Percentiles rank a stretch among this genome's conserved stretches.
Evolutionary conservation across 2,113 vertebrate species (phyloP).

Genomic region (Mirza zaza): DNA sequence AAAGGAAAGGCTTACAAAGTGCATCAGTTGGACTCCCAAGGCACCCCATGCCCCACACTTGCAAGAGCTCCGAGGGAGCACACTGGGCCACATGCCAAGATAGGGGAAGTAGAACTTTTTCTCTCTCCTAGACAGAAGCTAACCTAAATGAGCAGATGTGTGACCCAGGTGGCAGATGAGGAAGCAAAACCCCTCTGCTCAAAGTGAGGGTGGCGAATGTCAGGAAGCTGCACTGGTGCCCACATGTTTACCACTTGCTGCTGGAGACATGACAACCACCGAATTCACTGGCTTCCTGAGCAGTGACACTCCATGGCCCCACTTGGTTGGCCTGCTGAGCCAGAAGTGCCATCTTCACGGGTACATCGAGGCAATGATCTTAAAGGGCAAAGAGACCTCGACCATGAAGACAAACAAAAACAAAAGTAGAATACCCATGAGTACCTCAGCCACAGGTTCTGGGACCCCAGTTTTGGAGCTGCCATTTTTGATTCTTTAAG

Average conservation of each 20-base stretch:
- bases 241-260: background rate
- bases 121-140: too few species aligned
- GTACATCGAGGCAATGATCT: background rate
- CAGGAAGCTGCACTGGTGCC: background rate
- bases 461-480: background rate
- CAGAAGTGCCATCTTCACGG: background rate
- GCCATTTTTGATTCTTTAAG: background rate
- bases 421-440: background rate
- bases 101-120: too few species aligned
- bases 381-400: background rate
- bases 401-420: background rate
- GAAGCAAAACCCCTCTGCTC: background rate
- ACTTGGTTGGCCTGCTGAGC: too few species aligned
- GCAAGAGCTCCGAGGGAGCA: background rate
- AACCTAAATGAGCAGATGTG: too few species aligned
- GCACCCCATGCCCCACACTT: background rate
- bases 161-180: background rate
- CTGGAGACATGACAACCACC: background rate
- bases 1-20: background rate
- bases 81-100: background rate
- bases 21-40: accelerated
- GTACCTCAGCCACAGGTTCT: background rate
- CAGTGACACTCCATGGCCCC: accelerated
- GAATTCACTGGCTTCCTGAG: background rate
- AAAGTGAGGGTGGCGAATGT: background rate